phyloP scores from a whole-genome alignment of 2,797 vertebrate species.

The Kryptolebias ocellatus region DNA sequence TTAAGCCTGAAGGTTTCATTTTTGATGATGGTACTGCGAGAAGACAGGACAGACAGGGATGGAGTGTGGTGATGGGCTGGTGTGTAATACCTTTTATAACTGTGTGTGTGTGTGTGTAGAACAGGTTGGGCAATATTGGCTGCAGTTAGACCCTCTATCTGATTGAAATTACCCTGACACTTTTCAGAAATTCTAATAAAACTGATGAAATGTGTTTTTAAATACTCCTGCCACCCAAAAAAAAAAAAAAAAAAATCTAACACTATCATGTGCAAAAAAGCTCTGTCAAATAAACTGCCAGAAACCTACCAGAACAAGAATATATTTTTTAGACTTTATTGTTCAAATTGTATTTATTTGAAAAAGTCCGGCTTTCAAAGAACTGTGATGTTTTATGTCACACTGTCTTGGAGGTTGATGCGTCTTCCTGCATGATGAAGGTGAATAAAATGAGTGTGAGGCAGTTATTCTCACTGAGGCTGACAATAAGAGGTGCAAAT shows the following conservation, averaged over 20 bases:
- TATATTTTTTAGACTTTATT: not conserved
- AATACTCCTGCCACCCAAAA: too few relatives aligned
- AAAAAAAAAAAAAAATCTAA: not conserved
- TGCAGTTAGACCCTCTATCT: conserved; percentile 15
- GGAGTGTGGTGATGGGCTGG: conserved; percentile 9
- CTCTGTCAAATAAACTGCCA: not conserved
- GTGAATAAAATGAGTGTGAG: too few relatives aligned
- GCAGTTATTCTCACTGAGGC: not conserved
- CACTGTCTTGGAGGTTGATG: not conserved
- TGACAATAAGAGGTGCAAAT: not conserved
- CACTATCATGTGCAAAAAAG: not conserved
- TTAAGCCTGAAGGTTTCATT: conserved; percentile 58
- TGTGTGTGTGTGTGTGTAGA: conserved; percentile 11
- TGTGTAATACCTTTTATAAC: conserved; percentile 5
- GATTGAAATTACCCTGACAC: conserved; percentile 1
- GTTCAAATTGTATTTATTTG: not conserved
- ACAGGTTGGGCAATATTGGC: conserved; percentile 19
- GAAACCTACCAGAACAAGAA: not conserved
- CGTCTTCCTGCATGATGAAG: not conserved
- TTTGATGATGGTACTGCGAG: conserved; percentile 40
- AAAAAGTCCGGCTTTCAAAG: too few relatives aligned
- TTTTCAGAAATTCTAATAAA: not conserved
- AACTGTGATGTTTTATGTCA: too few relatives aligned
- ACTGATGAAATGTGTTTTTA: not conserved
- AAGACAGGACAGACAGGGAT: conserved; percentile 38